phyloP scores from a whole-genome alignment of 2,888 invertebrate species.

The Craniophora ligustri region DNA sequence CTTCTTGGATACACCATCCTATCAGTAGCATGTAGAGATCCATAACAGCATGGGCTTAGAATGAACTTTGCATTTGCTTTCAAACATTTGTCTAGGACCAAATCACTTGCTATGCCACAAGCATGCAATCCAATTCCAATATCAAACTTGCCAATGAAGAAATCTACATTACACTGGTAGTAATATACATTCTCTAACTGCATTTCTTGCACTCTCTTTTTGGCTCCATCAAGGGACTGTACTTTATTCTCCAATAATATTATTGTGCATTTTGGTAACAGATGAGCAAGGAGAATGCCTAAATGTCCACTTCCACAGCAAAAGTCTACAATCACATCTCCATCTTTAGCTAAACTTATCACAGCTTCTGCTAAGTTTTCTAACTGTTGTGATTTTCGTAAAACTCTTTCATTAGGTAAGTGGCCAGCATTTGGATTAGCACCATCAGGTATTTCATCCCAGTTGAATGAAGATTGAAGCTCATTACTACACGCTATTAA shows the following conservation, averaged over 20 bases:
- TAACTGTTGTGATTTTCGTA: slow-evolving; percentile 95
- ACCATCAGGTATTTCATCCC: slow-evolving; percentile 92
- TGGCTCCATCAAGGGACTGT: slow-evolving; percentile 93
- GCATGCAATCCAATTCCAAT: slow-evolving; percentile 97
- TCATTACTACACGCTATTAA: slow-evolving; percentile 72
- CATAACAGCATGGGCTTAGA: slow-evolving; percentile 98
- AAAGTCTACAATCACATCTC: slow-evolving; percentile 95
- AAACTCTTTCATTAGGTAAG: slow-evolving; percentile 92
- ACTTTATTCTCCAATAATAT: slow-evolving; percentile 97
- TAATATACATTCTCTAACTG: slow-evolving; percentile 92
- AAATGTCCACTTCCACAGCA: slow-evolving; percentile 98
- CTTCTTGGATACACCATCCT: slow-evolving; percentile 95
- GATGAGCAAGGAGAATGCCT: slow-evolving; percentile 94
- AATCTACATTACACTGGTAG: slow-evolving; percentile 97
- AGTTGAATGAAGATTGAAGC: slow-evolving; percentile 84
- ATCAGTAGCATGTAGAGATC: slow-evolving; percentile 94
- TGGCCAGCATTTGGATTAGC: slow-evolving; percentile 94
- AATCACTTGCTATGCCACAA: slow-evolving; percentile 97
- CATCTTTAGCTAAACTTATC: slow-evolving; percentile 90
- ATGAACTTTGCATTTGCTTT: slow-evolving; percentile 94
- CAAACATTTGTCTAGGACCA: slow-evolving; percentile 95
- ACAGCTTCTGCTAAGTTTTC: slow-evolving; percentile 95
- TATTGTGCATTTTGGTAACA: slow-evolving; percentile 93
- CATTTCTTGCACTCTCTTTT: slow-evolving; percentile 90
- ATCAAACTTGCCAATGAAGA: slow-evolving; percentile 94